Base-by-base conservation (phyloP, 2,113 vertebrate species). In the Orientallactaga bullata region DNA sequence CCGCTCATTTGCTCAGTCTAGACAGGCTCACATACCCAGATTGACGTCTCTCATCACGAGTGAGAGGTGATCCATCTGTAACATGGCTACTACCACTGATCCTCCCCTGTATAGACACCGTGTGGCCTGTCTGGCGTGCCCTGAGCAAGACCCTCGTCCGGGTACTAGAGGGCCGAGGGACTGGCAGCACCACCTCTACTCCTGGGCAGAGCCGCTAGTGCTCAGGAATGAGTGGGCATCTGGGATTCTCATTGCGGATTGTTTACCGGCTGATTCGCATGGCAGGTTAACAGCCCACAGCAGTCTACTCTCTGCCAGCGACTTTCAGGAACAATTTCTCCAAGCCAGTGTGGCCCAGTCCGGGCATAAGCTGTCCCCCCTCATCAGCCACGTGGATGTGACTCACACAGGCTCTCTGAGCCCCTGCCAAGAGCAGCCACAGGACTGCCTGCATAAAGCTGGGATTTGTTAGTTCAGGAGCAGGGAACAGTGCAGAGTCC, bases 271-370 rank as follows among this genome's bases (percentile, higher is more conserved):
- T 3, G n/a, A 86, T 91, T 83, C 94, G 69, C 94, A 89, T 37
- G 90, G 95, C 83, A 87, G 80, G 63, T 90, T 95, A 90, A 85
- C 60, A 66, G 79, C 81, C 88, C 91, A 23, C 71, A 87, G 94
- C 72, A 79, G 96, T 90, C 26, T 18, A 0, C 73, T 35, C 86
- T 26, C 79, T 88, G 98, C 98, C 98, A 98, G 97, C 87, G 83
- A 96, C 96, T 96, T 97, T 97, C 88, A 97, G 96, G 96, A 96
- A 97, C 93, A 63, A 79, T 86, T 82, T 89, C 95, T 95, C 92
- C 77, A 92, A 89, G 92, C 85, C 93, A 96, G 80, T 93, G 90
- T 93, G 96, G 96, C 94, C 96, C 58, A 32, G 88, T 17, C 69
- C 10, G 21, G 92, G 93, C 85, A 80, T 18, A 11, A 81, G 71